Conservation (phyloP, 2,113 vertebrate species). For the Ramphastos sulfuratus region DNA sequence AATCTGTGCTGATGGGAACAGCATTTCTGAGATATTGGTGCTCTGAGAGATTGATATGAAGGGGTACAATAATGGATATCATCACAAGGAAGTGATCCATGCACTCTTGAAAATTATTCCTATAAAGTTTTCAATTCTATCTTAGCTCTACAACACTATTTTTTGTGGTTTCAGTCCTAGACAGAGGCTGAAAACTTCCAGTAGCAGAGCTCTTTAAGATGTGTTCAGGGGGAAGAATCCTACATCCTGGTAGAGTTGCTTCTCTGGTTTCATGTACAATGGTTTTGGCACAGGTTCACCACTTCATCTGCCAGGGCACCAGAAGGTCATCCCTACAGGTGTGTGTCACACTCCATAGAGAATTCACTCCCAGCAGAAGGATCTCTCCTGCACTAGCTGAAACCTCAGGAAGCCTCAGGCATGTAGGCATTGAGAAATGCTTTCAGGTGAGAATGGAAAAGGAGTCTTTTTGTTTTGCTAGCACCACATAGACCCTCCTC, state of each 20-base stretch:
- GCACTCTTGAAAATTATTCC: neutral
- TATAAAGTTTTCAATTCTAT: neutral
- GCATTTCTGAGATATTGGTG: conserved; percentile 11
- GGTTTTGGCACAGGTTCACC: neutral
- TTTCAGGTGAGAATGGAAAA: neutral
- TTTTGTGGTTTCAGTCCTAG: neutral
- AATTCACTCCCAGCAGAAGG: neutral
- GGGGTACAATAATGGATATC: neutral
- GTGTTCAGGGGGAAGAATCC: neutral
- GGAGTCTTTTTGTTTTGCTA: neutral
- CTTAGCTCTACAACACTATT: neutral
- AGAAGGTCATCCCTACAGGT: neutral
- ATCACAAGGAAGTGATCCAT: neutral
- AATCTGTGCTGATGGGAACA: neutral
- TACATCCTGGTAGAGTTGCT: neutral
- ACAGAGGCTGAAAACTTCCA: neutral
- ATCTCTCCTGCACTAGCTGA: neutral
- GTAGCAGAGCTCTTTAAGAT: neutral
- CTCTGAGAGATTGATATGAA: neutral
- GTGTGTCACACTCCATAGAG: neutral
- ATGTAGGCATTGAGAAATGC: neutral
- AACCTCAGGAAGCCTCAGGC: neutral
- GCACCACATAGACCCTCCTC: neutral
- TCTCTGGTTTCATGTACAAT: neutral
- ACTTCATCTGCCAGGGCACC: neutral